phyloP scores from a whole-genome alignment of 2,888 invertebrate species.

The Pyrochroa serraticornis region DNA sequence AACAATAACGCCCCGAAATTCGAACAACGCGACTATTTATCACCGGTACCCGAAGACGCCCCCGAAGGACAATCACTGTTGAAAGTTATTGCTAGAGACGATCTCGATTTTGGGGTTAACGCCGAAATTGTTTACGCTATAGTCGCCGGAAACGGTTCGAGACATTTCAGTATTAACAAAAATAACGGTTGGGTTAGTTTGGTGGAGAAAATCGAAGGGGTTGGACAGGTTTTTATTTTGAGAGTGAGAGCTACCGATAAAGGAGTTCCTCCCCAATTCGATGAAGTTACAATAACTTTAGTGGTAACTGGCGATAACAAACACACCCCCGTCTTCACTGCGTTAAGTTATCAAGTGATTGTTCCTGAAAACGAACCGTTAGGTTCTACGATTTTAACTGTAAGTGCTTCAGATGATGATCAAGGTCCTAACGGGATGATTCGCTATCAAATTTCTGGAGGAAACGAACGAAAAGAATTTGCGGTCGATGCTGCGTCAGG shows the following conservation, averaged over 20 bases:
- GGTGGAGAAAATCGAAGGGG: slow-evolving; percentile 62
- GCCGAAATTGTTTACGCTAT: slow-evolving; percentile 84
- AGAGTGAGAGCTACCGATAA: slow-evolving; percentile 80
- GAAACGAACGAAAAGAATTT: slow-evolving; percentile 82
- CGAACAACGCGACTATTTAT: slow-evolving; percentile 72
- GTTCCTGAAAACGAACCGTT: slow-evolving; percentile 91
- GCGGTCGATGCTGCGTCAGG: slow-evolving; percentile 78
- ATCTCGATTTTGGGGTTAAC: slow-evolving; percentile 84
- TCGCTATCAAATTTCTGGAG: slow-evolving; percentile 81
- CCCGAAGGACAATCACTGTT: slow-evolving; percentile 73
- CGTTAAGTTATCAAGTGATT: slow-evolving; percentile 84
- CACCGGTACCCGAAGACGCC: slow-evolving; percentile 83
- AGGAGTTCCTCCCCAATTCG: slow-evolving; percentile 85
- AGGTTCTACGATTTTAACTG: slow-evolving; percentile 82
- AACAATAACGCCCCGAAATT: slow-evolving; percentile 92
- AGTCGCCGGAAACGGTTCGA: slow-evolving; percentile 77
- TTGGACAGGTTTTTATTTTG: slow-evolving; percentile 71
- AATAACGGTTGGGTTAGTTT: slow-evolving; percentile 84
- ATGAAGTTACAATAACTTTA: slow-evolving; percentile 74
- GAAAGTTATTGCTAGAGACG: slow-evolving; percentile 76
- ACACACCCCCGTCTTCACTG: slow-evolving; percentile 81
- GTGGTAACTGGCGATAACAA: slow-evolving; percentile 86
- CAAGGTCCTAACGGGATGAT: slow-evolving; percentile 90
- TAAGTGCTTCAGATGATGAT: slow-evolving; percentile 85
- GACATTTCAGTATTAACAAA: slow-evolving; percentile 75